Base-by-base conservation (phyloP, 2,797 vertebrate species). In the Sciurus vulgaris region DNA sequence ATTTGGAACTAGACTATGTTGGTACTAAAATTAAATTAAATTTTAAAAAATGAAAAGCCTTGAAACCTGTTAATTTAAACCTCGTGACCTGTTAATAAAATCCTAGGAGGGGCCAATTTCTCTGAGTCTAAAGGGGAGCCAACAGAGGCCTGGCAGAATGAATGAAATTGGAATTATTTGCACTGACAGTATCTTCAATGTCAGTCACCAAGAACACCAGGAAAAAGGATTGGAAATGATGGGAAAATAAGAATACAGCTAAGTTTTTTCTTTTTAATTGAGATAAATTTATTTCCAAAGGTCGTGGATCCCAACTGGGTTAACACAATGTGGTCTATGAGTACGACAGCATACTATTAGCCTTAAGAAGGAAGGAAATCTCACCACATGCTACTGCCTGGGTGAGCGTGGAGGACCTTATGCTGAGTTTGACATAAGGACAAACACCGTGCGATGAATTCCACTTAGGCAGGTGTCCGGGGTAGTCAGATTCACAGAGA, bases 61-160 rank as follows among this genome's bases (percentile, higher is more conserved):
- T 51, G 38, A 88, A 86, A 92, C 28, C 56, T 86, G 44, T 28
- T 96, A 90, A 72, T 94, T 95, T 72, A 91, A 67, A n/a, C 15
- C 33, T 67, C 6, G 65, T 67, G 65, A 67, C 30, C 59, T 89
- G 44, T 41, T 94, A 76, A 81, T 89, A 84, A 82, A 95, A 86
- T 86, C 56, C 63, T 87, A 86, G 86, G 67, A 87, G 44, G 35
- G 33, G 78, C 83, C 76, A 79, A 54, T 76, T 44, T 77, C 61
- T 82, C 65, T 72, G 47, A 61, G 63, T n/a, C 94, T 82, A 41
- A 69, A 44, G 6, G 38, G 72, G 17, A 94, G 44, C 54, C 59
- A 47, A 72, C 44, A 65, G 56, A 90, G 61, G 28, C 56, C 33
- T 61, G 76, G 44, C 15, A n/a, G 65, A 88, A 86, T 49, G 28